Evolutionary conservation across 2,797 vertebrate genomes (phyloP).

Genomic region (Mallotus villosus): DNA sequence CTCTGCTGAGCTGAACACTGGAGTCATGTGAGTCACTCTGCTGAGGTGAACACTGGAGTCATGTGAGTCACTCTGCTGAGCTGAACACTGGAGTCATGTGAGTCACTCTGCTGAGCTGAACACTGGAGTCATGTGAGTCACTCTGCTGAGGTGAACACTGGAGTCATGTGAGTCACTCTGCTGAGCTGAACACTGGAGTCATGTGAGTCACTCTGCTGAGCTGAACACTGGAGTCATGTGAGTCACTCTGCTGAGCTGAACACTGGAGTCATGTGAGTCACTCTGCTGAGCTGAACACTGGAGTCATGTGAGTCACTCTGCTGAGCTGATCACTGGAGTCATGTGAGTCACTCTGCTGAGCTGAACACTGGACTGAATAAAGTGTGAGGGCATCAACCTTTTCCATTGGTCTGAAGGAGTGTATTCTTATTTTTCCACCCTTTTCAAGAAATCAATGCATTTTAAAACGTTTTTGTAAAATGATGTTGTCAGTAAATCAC

Average conservation of each 20-base stretch:
- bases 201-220: conserved; percentile 22
- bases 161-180: conserved; percentile 16
- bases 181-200: conserved; percentile 1
- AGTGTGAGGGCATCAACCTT: conserved; percentile 29
- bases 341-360: conserved; percentile 24
- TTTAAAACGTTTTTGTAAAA: conserved; percentile 67
- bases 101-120: no score
- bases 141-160: conserved; percentile 4
- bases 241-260: conserved; percentile 25
- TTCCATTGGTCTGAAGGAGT: conserved; percentile 44
- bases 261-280: conserved; percentile 3
- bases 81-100: neutral
- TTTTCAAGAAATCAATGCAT: conserved; percentile 53
- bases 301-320: conserved; percentile 17
- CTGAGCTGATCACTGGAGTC: conserved; percentile 5
- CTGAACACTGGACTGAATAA: neutral
- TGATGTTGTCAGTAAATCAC: conserved; percentile 60
- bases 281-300: conserved; percentile 18
- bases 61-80: no score
- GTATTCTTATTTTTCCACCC: conserved; percentile 54
- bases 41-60: conserved; percentile 2
- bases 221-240: neutral
- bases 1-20: conserved; percentile 5
- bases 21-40: no score
- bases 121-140: no score